Base-by-base conservation (phyloP, 1,140 invertebrate species). In the Hydropsyche tenuis region DNA sequence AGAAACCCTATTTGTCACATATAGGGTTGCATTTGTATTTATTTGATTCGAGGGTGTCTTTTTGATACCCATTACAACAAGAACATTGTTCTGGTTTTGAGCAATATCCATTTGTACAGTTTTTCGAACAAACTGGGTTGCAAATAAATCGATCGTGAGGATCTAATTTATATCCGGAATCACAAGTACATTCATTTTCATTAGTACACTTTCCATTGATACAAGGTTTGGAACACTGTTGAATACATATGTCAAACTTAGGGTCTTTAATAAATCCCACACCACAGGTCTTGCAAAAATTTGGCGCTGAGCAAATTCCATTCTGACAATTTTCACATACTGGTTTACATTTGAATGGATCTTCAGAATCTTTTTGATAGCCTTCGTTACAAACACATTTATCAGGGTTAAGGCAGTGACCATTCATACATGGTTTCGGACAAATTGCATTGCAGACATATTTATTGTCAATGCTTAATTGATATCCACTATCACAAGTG, bases 271-370 rank as follows among this genome's bases (percentile, higher is more conserved):
- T 12, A 51, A 48, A 51, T 1, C 45, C 30, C 45, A 18, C 79
- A 62, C 81, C 83, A 77, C 89, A 90, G n/a, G n/a, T n/a, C 1
- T 79, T 82, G 69, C 88, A 88, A 3, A 73, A 77, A 18, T 87
- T 80, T 5, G 87, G 86, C 20, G 37, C 22, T n/a, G 20, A 20
- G 23, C 65, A 68, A 14, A 23, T n/a, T 46, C 65, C 78, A 78
- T 18, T 75, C 1, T 56, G 14, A 20, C 65, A 68, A 18, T 68
- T 16, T 22, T 16, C 4, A 23, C 65, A 68, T 43, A 23, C 18
- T 9, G 65, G 78, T 9, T 69, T 27, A 63, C 79, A 79, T 82
- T 80, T 18, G 7, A 43, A 14, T 12, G 20, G 62, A 12, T 42
- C 46, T 20, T 2, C 7, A 11, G 68, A 2, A 1, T 72, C 53